Base-by-base conservation (phyloP, 2,113 vertebrate genomes). In the Anolis carolinensis region DNA sequence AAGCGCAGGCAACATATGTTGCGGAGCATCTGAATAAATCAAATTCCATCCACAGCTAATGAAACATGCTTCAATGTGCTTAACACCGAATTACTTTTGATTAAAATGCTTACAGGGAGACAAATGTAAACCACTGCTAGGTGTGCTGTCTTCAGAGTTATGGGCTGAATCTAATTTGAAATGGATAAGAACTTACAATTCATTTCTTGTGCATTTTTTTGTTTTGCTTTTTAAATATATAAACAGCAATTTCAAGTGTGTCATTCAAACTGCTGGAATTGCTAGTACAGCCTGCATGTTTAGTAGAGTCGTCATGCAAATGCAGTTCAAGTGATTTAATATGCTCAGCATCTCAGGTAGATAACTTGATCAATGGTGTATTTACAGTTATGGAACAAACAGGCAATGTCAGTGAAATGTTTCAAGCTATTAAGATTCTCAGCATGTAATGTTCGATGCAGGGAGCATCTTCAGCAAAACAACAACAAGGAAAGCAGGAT, bases 61-160 rank as follows among this genome's bases (percentile, higher is more conserved):
- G 82, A 93, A 94, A 92, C 59, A 65, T 78, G 90, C 94, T 93
- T 94, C 6, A 0, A 89, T 94, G 89, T 44, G 87, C 89, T 94
- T 94, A 95, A 84, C 87, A 85, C 81, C 92, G 92, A 93, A 94
- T 93, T 92, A 87, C 89, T 95, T 95, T 89, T 95, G 90, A 95
- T 96, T 94, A 94, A 95, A 95, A 95, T 93, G 86, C 94, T 94
- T 95, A 89, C 90, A 85, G 89, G 91, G 88, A 94, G 85, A 93
- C 88, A 92, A 94, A 92, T 87, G 93, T 92, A 93, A 95, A 94
- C 92, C 92, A 89, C 59, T 80, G 76, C 72, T 92, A 94, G 93
- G 88, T 95, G 83, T 63, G 73, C 72, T 93, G 86, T 85, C 4
- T 30, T 91, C 91, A 94, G 88, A 94, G 82, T 93, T 93, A 93